Percentiles rank a stretch among this genome's conserved stretches.
Conservation (phyloP, 30 jellyfish, hydroid and myxozoan species). For the Chrysaora quinquecirrha region DNA sequence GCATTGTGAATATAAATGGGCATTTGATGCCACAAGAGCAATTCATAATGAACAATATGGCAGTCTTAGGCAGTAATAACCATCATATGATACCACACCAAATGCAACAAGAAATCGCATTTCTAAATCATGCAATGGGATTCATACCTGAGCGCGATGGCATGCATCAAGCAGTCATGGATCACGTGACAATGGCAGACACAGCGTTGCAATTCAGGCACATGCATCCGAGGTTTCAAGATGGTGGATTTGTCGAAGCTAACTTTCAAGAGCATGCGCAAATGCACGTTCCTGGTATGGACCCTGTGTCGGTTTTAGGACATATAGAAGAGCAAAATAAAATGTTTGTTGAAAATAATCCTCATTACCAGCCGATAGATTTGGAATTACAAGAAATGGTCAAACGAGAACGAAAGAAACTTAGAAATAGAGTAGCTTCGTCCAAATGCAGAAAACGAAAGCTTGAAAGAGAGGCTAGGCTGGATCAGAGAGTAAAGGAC, state of each 20-base stretch:
- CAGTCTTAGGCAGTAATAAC: constrained; percentile 65
- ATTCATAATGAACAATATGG: constrained; percentile 79
- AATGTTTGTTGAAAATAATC: constrained; percentile 84
- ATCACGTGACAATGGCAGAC: constrained; percentile 70
- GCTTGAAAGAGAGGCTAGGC: constrained; percentile 95
- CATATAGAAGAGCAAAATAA: constrained; percentile 86
- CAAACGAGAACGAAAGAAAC: constrained; percentile 94
- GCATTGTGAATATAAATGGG: constrained; percentile 59
- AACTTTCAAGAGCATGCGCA: constrained; percentile 68
- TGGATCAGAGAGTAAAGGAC: constrained; percentile 92
- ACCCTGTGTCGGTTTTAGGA: constrained; percentile 31
- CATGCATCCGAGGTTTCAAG: constrained; percentile 64
- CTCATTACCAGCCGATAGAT: constrained; percentile 93
- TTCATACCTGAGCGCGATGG: constrained; percentile 86
- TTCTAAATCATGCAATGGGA: constrained; percentile 93
- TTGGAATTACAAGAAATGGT: constrained; percentile 96
- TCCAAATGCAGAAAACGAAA: constrained; percentile 96
- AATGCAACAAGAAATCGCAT: constrained; percentile 92
- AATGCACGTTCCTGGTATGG: constrained; percentile 67
- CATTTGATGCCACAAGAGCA: constrained; percentile 79
- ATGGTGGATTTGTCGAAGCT: constrained; percentile 48
- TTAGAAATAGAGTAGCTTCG: constrained; percentile 97
- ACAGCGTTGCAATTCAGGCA: constrained; percentile 71
- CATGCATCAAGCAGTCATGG: constrained; percentile 55
- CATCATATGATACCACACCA: constrained; percentile 77